Evolutionary conservation across 1,140 invertebrate species (phyloP).

Genomic region (Charaxes varanes): DNA sequence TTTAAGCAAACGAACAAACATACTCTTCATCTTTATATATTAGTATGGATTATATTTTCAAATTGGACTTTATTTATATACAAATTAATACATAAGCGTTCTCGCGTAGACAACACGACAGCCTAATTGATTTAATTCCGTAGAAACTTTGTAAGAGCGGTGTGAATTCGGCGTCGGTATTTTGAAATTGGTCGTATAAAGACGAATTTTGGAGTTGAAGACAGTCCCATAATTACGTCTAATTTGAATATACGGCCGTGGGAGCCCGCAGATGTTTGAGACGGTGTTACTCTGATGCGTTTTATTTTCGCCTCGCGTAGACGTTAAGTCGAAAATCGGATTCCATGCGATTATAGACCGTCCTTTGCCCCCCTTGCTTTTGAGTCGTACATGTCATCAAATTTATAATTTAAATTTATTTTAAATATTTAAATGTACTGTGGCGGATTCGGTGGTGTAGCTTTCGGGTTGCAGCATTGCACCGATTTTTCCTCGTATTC

Average conservation of each 20-base stretch:
- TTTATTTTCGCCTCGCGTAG: conserved; percentile 8
- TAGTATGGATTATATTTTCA: no score
- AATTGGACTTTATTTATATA: no score
- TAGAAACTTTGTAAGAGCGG: conserved; percentile 1
- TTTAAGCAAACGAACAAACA: no score
- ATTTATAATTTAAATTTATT: no score
- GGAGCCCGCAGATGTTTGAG: conserved; percentile 16
- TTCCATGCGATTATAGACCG: conserved; percentile 14
- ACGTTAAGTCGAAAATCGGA: conserved; percentile 12
- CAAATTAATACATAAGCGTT: no score
- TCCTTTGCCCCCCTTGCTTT: not conserved
- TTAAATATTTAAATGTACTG: no score
- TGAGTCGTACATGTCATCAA: no score
- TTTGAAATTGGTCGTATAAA: conserved; percentile 16
- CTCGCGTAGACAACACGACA: no score
- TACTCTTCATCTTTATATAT: no score
- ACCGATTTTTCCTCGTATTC: no score
- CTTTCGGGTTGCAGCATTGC: no score
- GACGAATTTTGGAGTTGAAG: conserved; percentile 18
- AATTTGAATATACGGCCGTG: conserved; percentile 26
- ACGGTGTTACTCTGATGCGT: conserved; percentile 19
- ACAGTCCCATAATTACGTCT: conserved; percentile 22
- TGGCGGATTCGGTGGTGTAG: no score
- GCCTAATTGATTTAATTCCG: conserved; percentile 1
- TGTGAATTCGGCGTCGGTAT: conserved; percentile 4